These are phyloP conservation scores for Lutjanus erythropterus DNA, from an alignment of 2,113 vertebrate species.

Conservation along the genomic window DNA sequence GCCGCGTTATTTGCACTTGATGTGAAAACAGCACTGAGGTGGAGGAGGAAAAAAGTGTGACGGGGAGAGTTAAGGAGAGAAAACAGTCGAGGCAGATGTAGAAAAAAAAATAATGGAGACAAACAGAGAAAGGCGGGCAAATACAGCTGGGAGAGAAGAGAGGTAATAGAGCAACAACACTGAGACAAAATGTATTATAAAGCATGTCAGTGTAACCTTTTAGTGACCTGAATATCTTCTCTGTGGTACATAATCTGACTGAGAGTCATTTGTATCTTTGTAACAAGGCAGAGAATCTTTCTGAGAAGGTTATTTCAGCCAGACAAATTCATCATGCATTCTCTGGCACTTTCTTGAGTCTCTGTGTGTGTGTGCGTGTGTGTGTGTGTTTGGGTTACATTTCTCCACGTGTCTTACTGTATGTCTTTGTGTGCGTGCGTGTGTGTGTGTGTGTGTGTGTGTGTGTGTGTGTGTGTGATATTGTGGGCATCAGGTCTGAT, in stretches of 20 bases:
- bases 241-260: constrained; percentile 42
- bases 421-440: background rate
- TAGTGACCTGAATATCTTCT: constrained; percentile 59
- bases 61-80: background rate
- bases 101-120: background rate
- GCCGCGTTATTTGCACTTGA: background rate
- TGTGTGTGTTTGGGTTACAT: background rate
- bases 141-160: background rate
- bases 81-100: background rate
- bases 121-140: background rate
- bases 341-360: background rate
- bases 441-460: constrained; percentile 2
- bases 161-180: constrained; percentile 16
- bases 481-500: constrained; percentile 40
- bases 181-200: constrained; percentile 29
- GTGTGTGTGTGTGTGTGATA: background rate
- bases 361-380: constrained; percentile 6
- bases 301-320: constrained; percentile 57
- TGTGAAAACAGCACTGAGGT: background rate
- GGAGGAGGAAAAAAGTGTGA: background rate
- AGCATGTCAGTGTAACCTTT: constrained; percentile 63
- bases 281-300: constrained; percentile 26
- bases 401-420: background rate
- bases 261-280: constrained; percentile 54
- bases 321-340: constrained; percentile 52